Evolutionary conservation across 2,797 vertebrate genomes (phyloP).

Genomic region (Premnoplex brunnescens): DNA sequence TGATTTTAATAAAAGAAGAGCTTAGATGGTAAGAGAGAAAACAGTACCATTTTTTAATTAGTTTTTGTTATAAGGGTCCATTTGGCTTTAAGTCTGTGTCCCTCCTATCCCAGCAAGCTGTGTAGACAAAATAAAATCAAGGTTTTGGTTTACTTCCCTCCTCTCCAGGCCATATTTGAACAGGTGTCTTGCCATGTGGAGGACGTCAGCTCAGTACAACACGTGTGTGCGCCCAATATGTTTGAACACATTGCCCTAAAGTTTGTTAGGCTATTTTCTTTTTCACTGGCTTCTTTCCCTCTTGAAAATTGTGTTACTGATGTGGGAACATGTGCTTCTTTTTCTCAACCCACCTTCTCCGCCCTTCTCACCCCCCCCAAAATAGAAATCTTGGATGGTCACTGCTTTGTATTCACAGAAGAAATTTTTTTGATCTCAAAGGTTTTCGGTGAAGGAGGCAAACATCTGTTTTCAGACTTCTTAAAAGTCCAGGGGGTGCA

Average conservation of each 20-base stretch:
- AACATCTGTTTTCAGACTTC: not conserved
- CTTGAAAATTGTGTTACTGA: not conserved
- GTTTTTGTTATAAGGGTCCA: not conserved
- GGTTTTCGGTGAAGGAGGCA: not conserved
- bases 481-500: not conserved
- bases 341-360: not conserved
- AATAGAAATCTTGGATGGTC: not conserved
- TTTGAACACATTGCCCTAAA: not conserved
- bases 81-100: not conserved
- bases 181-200: conserved; percentile 14
- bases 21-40: not conserved
- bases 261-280: not conserved
- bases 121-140: not conserved
- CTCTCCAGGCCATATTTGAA: not conserved
- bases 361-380: not conserved
- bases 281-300: not conserved
- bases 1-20: not conserved
- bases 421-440: not conserved
- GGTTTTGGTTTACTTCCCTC: not conserved
- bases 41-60: not conserved
- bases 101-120: not conserved
- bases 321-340: not conserved
- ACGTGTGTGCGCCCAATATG: not conserved
- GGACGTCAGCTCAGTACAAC: conserved; percentile 16
- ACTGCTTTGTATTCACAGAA: not conserved